Base-by-base conservation (phyloP, 2,888 invertebrate genomes). In the Digitonthophagus gazella region DNA sequence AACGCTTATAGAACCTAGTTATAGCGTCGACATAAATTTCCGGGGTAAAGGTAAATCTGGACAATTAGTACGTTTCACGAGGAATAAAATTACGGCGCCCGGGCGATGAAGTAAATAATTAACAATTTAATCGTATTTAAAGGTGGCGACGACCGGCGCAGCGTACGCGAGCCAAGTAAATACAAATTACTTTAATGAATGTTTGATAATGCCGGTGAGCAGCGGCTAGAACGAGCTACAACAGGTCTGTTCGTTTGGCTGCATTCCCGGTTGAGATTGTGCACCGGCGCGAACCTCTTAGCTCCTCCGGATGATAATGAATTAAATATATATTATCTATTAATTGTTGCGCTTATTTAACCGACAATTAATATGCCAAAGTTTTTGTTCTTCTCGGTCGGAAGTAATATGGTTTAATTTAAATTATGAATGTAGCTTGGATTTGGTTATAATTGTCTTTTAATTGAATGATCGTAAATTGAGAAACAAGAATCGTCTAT, bases 111-210 rank as follows among this genome's bases (percentile, higher is more conserved):
- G 18, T 61, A 61, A 61, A 61, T 61, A 61, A 61, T 61, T 61
- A 61, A 61, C 61, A 69, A 44, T 58, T 69, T 69, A 54, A 66
- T 69, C 58, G 65, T 67, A 69, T 69, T 69, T 69, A 57, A 69
- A 69, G 69, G 69, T 67, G 65, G 58, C 55, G 67, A 64, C 64
- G 65, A n/a, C 15, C 11, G 16, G 65, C 44, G 65, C 18, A 44
- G 15, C 55, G 14, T 18, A 5, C 57, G 18, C 56, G 66, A 70
- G 73, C 70, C 71, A 70, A 69, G 73, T 74, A 69, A 75, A 72
- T 72, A 71, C 73, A 73, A 75, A 75, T 75, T 75, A 74, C 73
- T 73, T 73, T 75, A 75, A 75, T 75, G 75, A 75, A 73, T 74
- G 72, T 75, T 75, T 75, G 74, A 75, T 75, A 75, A 75, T 75